Base-by-base conservation (phyloP, 2,113 vertebrate species). In the Gallinago jamesoni region DNA sequence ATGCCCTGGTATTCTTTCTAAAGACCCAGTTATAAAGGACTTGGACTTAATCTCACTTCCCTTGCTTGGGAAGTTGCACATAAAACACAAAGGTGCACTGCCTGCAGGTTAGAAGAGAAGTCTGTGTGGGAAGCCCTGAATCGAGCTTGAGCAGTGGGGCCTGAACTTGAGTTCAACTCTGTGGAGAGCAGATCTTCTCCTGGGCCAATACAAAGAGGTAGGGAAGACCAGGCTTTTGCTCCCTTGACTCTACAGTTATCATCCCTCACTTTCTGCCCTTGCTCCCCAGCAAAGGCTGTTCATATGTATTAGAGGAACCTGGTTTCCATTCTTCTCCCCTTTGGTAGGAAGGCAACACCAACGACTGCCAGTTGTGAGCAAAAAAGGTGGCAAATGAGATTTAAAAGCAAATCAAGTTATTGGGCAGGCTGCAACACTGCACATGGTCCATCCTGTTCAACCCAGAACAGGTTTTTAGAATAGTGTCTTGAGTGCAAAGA, bases 51-150 rank as follows among this genome's bases (percentile, higher is more conserved):
- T 86, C 31, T 53, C 79, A 9, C 16, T 82, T 62, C 19, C 9
- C 27, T 86, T 62, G 8, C 59, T 79, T 53, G 41, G 47, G 22
- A 73, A 67, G 20, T 12, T 55, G 35, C 25, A 27, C 1, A 1
- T 60, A 19, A 69, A 81, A 28, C 8, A 9, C 1, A 0, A 52
- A 63, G 59, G 31, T 19, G 8, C 1, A 1, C 24, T 43, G n/a
- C 16, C 23, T 48, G 21, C 19, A 7, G n/a, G 11, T 47, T 59
- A 50, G 15, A 33, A 17, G 24, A 73, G 41, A 6, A 22, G 14
- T 28, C 67, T 53, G 13, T 2, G 2, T 1, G 0, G 17, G 27
- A 48, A 69, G 16, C 30, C 30, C 22, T 4, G 7, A 13, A 3
- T 6, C 37, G 25, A 27, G 28, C 53, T 72, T 24, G 48, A 74